Percentiles rank a stretch among this genome's conserved stretches.
These are phyloP conservation scores for Spilarctia lutea DNA, from an alignment of 2,888 invertebrate genomes.

Conservation along the genomic window DNA sequence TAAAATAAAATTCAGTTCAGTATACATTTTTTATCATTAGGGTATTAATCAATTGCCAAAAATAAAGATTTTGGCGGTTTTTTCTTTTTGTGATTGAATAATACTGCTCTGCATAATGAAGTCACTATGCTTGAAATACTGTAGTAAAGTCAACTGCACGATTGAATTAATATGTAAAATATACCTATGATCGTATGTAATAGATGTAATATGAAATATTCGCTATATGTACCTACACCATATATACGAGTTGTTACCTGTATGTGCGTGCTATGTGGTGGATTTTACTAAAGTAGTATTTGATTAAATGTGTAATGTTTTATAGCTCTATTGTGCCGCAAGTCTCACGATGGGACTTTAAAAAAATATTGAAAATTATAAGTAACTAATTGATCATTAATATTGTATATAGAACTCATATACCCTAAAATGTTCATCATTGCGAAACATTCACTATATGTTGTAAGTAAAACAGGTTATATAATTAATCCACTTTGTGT, in stretches of 20 bases:
- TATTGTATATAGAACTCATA: conserved; percentile 44
- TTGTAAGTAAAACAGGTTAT: conserved; percentile 51
- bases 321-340: conserved; percentile 43
- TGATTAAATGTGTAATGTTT: conserved; percentile 24
- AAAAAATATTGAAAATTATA: conserved; percentile 38
- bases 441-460: conserved; percentile 35
- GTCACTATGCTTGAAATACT: conserved; percentile 2
- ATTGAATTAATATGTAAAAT: conserved; percentile 18
- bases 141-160: conserved; percentile 28
- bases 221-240: conserved; percentile 16
- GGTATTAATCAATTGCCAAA: not conserved
- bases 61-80: not conserved
- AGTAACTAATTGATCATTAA: conserved; percentile 36
- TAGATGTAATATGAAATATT: conserved; percentile 30
- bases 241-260: conserved; percentile 12
- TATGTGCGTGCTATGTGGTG: conserved; percentile 24
- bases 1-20: not conserved
- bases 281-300: conserved; percentile 28
- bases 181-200: conserved; percentile 21
- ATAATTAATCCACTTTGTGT: conserved; percentile 58
- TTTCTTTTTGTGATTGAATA: too few species aligned
- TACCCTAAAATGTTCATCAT: conserved; percentile 43
- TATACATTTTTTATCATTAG: conserved; percentile 6
- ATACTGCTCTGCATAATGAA: conserved; percentile 1
- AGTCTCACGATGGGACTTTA: conserved; percentile 49